Evolutionary conservation across 2,113 vertebrate species (phyloP).

Genomic region (Hemichromis elongatus): DNA sequence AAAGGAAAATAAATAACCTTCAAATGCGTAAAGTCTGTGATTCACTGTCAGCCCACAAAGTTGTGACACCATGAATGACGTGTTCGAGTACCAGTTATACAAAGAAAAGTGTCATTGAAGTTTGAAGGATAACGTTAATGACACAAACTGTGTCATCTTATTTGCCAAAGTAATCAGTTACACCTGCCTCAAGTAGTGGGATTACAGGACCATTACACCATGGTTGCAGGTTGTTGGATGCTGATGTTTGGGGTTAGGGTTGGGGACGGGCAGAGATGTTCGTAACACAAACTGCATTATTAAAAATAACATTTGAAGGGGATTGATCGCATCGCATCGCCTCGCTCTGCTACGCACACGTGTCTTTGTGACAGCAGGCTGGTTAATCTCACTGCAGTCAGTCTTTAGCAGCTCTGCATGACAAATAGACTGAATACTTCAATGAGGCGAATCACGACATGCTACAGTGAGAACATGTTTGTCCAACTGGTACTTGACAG

Average conservation of each 20-base stretch:
- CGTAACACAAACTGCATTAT: neutral
- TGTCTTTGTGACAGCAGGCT: neutral
- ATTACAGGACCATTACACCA: neutral
- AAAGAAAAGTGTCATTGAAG: neutral
- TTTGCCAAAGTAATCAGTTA: neutral
- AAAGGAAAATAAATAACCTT: neutral
- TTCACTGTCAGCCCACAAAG: neutral
- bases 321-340: neutral
- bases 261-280: neutral
- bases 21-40: accelerated
- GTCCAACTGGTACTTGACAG: neutral
- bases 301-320: accelerated
- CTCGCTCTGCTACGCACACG: accelerated
- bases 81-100: accelerated
- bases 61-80: neutral
- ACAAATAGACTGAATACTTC: neutral
- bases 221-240: no score
- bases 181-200: neutral
- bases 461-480: neutral
- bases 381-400: neutral
- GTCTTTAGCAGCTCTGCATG: neutral
- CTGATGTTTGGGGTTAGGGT: accelerated
- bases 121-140: neutral
- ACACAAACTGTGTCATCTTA: neutral
- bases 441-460: accelerated